phyloP scores from a whole-genome alignment of 2,888 invertebrate species.

The Acanthococcus lagerstroemiae region DNA sequence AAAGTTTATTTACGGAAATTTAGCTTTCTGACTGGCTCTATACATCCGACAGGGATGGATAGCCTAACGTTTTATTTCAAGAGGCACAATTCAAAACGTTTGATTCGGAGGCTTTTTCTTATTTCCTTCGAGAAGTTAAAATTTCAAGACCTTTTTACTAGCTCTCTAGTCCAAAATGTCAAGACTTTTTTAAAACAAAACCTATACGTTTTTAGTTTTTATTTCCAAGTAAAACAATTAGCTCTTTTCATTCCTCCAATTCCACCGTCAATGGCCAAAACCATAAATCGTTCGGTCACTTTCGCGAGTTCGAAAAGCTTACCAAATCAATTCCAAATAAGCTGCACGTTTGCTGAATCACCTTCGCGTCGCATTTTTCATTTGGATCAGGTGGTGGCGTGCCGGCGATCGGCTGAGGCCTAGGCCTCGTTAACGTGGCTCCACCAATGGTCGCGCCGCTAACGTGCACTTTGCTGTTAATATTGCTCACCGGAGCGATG shows the following conservation, averaged over 20 bases:
- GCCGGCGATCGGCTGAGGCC: constrained; percentile 82
- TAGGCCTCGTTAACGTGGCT: constrained; percentile 50
- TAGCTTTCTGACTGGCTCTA: too few species aligned
- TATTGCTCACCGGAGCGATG: neutral
- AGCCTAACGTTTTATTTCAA: too few species aligned
- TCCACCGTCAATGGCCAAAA: neutral
- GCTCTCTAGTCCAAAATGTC: too few species aligned
- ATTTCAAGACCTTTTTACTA: too few species aligned
- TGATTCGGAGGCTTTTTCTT: too few species aligned
- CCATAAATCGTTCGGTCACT: neutral
- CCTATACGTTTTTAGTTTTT: neutral
- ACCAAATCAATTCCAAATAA: constrained; percentile 81
- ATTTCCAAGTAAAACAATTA: too few species aligned
- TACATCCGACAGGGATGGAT: too few species aligned
- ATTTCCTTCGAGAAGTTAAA: too few species aligned
- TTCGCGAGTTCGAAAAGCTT: constrained; percentile 38
- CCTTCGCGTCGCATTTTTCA: constrained; percentile 78
- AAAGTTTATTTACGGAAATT: too few species aligned
- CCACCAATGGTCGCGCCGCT: constrained; percentile 27
- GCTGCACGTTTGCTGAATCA: constrained; percentile 81
- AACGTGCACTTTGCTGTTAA: neutral
- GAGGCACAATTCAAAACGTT: too few species aligned
- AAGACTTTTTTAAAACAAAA: neutral
- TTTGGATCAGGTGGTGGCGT: constrained; percentile 76
- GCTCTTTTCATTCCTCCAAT: neutral